Conservation (phyloP, 1,140 invertebrate species). For the Scylla paramamosain region DNA sequence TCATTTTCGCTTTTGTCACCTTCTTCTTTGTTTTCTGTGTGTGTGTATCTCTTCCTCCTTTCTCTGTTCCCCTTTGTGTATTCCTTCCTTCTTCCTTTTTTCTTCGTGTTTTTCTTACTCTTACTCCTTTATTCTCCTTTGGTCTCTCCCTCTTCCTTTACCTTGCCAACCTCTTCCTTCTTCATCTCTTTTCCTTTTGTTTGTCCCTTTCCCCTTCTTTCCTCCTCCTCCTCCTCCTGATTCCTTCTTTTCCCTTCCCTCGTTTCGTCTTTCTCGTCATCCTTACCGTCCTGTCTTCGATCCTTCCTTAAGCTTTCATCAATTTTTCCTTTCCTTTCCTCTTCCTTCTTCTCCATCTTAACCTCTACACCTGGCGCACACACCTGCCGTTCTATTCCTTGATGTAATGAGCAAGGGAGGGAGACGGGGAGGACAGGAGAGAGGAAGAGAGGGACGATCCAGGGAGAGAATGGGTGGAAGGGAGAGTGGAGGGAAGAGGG, state of each 20-base stretch:
- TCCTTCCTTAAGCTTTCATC: not conserved
- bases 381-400: conserved; percentile 12
- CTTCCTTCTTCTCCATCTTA: not conserved
- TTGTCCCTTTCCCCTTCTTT: too few species aligned
- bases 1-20: not conserved
- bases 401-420: not conserved
- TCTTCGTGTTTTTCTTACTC: not conserved
- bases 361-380: not conserved
- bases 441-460: too few species aligned
- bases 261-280: too few species aligned
- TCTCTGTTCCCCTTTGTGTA: too few species aligned
- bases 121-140: too few species aligned
- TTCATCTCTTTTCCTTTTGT: too few species aligned
- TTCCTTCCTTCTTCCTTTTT: too few species aligned
- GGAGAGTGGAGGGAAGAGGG: not conserved
- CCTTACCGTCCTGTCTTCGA: too few species aligned
- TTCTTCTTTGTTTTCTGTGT: not conserved
- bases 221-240: too few species aligned
- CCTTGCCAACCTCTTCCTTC: too few species aligned
- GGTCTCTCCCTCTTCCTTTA: too few species aligned
- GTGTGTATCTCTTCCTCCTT: not conserved
- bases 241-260: too few species aligned
- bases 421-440: not conserved
- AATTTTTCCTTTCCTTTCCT: not conserved
- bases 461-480: not conserved